Percentiles rank a stretch among this genome's conserved stretches.
These are phyloP conservation scores for Malurus melanocephalus DNA, from an alignment of 2,113 vertebrate species.

Conservation along the genomic window DNA sequence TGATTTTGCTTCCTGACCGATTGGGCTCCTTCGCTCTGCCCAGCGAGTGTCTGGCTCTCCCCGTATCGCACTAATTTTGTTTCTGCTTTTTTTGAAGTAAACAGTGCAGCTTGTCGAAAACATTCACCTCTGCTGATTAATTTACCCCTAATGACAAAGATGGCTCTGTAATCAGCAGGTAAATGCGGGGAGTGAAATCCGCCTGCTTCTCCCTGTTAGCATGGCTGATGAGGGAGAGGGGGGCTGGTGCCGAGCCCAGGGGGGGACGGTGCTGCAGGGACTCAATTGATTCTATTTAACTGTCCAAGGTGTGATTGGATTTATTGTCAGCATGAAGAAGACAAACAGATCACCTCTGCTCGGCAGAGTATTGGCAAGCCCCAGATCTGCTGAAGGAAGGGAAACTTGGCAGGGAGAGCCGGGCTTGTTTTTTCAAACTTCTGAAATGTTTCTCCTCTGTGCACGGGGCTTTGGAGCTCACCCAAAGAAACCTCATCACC, in stretches of 20 bases:
- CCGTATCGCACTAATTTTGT: not conserved
- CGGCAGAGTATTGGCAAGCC: constrained; percentile 73
- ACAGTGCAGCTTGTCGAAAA: constrained; percentile 27
- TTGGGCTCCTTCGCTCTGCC: not conserved
- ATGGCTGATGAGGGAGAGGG: constrained; percentile 24
- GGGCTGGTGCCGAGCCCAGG: not conserved
- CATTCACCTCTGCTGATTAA: constrained; percentile 44
- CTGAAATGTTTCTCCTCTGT: not conserved
- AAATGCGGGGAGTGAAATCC: not conserved
- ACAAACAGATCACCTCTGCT: constrained; percentile 71
- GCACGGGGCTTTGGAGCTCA: not conserved
- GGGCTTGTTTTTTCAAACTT: not conserved
- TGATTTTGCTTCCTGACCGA: not conserved
- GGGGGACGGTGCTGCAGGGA: not conserved
- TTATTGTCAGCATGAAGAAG: constrained; percentile 75
- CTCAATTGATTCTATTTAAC: constrained; percentile 79
- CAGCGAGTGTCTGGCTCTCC: constrained; percentile 4
- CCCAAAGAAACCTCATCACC: not conserved
- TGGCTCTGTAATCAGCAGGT: constrained; percentile 46
- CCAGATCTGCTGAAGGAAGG: constrained; percentile 75
- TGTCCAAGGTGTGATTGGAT: constrained; percentile 80
- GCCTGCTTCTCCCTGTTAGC: constrained; percentile 3
- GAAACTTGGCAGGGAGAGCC: constrained; percentile 57
- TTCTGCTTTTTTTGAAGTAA: not conserved
- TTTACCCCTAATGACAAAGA: constrained; percentile 61